A percentile compares a stretch with the other conserved stretches of the same genome.
Evolutionary conservation across 2,888 invertebrate genomes (phyloP).

Genomic region (Pristionchus mayeri): DNA sequence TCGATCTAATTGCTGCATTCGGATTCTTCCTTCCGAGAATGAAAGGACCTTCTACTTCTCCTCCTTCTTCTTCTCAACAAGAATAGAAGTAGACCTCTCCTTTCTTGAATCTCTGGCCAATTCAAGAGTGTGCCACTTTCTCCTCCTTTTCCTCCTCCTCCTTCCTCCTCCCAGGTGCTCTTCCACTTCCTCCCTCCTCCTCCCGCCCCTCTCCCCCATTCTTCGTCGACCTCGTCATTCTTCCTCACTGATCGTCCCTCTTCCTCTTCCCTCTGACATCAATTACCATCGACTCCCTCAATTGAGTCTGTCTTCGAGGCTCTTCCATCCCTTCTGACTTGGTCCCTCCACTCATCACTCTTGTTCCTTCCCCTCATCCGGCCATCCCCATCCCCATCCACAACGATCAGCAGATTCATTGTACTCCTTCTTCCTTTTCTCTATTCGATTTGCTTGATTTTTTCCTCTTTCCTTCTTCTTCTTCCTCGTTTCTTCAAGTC

Average conservation of each 20-base stretch:
- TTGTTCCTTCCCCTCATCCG: not conserved
- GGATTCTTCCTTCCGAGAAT: slow-evolving; percentile 37
- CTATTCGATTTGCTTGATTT: slow-evolving; percentile 41
- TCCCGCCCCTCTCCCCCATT: not conserved
- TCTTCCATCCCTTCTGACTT: not conserved
- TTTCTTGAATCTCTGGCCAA: slow-evolving; percentile 33
- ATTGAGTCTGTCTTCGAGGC: slow-evolving; percentile 6
- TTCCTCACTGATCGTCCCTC: not conserved
- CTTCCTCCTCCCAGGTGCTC: not conserved
- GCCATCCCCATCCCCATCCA: not conserved
- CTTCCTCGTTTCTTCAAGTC: not conserved
- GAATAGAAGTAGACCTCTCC: slow-evolving; percentile 40
- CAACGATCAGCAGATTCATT: slow-evolving; percentile 15
- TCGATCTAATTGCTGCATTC: slow-evolving; percentile 35
- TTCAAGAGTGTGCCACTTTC: slow-evolving; percentile 34
- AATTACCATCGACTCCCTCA: slow-evolving; percentile 43
- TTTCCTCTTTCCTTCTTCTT: slow-evolving; percentile 36
- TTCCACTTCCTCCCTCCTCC: not conserved
- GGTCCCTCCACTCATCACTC: slow-evolving; percentile 30
- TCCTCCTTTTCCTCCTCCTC: not conserved
- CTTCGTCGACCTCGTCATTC: slow-evolving; percentile 18
- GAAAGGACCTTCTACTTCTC: slow-evolving; percentile 29
- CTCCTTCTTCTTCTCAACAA: slow-evolving; percentile 36
- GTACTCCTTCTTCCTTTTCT: slow-evolving; percentile 43
- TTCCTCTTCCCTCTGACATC: slow-evolving; percentile 20